A percentile compares a stretch with the other conserved stretches of the same genome.
These are phyloP conservation scores for Formica exsecta DNA, from an alignment of 1,140 invertebrate genomes.

Conservation along the genomic window DNA sequence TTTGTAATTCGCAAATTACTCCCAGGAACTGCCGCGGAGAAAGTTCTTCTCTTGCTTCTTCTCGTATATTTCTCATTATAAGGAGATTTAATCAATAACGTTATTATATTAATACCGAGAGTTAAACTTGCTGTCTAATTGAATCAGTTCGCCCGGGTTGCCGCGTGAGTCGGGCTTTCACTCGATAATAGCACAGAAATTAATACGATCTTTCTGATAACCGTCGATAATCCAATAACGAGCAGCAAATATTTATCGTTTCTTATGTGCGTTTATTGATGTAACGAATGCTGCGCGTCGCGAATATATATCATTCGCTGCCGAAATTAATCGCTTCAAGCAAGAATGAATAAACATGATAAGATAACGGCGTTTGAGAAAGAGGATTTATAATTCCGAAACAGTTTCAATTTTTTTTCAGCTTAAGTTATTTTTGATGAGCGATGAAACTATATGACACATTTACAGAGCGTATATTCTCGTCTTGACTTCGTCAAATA, in stretches of 20 bases:
- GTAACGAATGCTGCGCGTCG: background rate
- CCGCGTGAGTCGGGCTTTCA: conserved; percentile 36
- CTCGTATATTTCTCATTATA: background rate
- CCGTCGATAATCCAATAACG: conserved; percentile 44
- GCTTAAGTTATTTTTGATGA: background rate
- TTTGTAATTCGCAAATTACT: conserved; percentile 69
- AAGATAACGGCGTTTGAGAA: background rate
- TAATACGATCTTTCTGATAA: conserved; percentile 42
- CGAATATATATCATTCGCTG: background rate
- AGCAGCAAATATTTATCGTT: conserved; percentile 21
- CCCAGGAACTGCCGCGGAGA: conserved; percentile 28
- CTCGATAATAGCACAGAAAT: conserved; percentile 40
- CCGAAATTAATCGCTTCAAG: background rate
- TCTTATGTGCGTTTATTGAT: too few species aligned
- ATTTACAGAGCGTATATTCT: too few species aligned
- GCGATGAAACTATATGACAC: background rate
- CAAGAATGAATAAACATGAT: background rate
- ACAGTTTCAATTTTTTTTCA: background rate
- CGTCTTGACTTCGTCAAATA: conserved; percentile 46
- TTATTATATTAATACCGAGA: conserved; percentile 55
- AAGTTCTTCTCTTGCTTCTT: background rate
- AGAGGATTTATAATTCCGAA: background rate
- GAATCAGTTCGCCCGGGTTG: conserved; percentile 2
- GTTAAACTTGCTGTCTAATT: conserved; percentile 47
- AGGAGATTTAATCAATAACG: conserved; percentile 34